Conservation (phyloP, 2,888 invertebrate species). For the Periphyllus acericola region DNA sequence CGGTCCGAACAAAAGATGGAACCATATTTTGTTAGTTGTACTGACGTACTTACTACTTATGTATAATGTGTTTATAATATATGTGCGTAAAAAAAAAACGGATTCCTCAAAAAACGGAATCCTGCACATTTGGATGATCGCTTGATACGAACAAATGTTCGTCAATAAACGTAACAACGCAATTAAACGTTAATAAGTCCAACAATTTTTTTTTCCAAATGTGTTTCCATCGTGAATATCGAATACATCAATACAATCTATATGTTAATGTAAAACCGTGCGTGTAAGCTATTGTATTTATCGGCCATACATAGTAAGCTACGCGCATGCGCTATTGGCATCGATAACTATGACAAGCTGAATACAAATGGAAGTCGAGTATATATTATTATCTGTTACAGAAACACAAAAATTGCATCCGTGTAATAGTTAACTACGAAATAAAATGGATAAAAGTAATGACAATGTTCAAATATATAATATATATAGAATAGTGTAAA, state of each 20-base stretch:
- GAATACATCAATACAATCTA: background rate
- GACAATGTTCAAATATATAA: conserved; percentile 6
- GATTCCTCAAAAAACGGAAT: no score
- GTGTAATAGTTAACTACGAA: conserved; percentile 19
- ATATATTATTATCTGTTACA: background rate
- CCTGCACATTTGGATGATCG: no score
- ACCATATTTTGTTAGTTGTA: background rate
- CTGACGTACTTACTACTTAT: background rate
- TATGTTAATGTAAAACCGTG: background rate
- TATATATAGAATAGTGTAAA: conserved; percentile 10
- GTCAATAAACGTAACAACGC: no score
- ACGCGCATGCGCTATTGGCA: background rate
- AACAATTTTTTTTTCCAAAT: background rate
- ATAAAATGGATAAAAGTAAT: conserved; percentile 33
- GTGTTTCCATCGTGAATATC: background rate
- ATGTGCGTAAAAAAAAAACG: no score
- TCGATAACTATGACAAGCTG: conserved; percentile 9
- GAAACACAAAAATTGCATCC: background rate
- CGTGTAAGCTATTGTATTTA: background rate
- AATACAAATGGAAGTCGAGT: background rate
- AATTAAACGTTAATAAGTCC: no score
- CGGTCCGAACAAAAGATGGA: background rate
- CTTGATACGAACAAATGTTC: no score
- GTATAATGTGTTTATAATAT: no score
- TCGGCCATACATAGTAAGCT: background rate